Base-by-base conservation (phyloP, 2,888 invertebrate genomes). In the Argyra leucocephala region DNA sequence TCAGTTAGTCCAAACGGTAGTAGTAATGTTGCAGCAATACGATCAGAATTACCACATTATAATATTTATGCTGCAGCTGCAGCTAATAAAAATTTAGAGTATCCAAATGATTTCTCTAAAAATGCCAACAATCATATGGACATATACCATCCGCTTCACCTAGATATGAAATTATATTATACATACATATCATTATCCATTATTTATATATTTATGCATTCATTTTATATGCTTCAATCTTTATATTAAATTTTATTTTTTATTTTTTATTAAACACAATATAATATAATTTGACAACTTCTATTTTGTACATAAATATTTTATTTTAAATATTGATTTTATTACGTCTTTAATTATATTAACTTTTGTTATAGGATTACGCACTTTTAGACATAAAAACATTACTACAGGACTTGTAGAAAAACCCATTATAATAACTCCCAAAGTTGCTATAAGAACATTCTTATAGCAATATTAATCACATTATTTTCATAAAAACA, bases 31-130 rank as follows among this genome's bases (percentile, higher is more conserved):
- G 71, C 72, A 9, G 70, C 73, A 1, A 68, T 70, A 15, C 69
- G 74, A 1, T 66, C 76, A 36, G 73, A 77, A 75, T 69, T 71
- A 36, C 66, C 69, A 62, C 67, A 68, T 15, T 71, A 69, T 61
- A 69, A 66, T 48, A 64, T 67, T 65, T 68, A 68, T 65, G 67
- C 62, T 62, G 63, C 10, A 66, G 59, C 61, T 60, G 65, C 60
- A 65, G 64, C 64, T 24, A 66, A 65, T 61, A 69, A 73, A 12
- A 69, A 71, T 61, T 70, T 76, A 23, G 79, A 80, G 64, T 80
- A 76, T 69, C 76, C 79, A 62, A 79, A 77, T 70, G 79, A 80
- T 66, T 80, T 76, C 71, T 72, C 76, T 21, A 80, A 80, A 71
- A 76, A 21, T 26, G 21, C 61, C 1, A 3, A n/a, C 9, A 80